Evolutionary conservation across 2,113 vertebrate species (phyloP).

Genomic region (Sapajus apella): DNA sequence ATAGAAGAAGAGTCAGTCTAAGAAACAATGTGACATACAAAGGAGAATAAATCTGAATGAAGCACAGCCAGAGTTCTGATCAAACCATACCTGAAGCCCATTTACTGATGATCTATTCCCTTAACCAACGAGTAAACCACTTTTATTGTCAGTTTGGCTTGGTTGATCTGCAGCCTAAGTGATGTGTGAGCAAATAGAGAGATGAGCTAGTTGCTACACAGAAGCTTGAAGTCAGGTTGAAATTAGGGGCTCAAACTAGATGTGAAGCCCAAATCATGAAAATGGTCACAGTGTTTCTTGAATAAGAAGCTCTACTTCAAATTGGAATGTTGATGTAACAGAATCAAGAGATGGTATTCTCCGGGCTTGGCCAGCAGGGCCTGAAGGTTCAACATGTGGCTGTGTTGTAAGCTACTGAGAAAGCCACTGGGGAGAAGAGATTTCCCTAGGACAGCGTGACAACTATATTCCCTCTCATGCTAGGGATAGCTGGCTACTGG

Average conservation of each 20-base stretch:
- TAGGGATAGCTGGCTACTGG: not conserved
- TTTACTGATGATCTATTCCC: not conserved
- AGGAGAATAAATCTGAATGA: not conserved
- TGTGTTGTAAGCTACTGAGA: not conserved
- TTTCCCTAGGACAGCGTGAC: not conserved
- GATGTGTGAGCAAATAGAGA: not conserved
- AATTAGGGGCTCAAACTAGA: not conserved
- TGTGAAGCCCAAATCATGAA: not conserved
- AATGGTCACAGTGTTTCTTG: not conserved
- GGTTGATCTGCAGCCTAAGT: not conserved
- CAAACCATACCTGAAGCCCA: not conserved
- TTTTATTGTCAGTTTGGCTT: conserved; percentile 31
- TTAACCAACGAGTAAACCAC: not conserved
- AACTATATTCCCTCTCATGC: not conserved
- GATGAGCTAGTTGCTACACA: not conserved
- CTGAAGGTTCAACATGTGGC: not conserved
- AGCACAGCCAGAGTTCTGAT: not conserved
- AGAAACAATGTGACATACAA: not conserved
- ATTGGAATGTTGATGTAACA: not conserved
- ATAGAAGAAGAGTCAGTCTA: not conserved
- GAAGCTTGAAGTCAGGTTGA: not conserved
- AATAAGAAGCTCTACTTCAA: not conserved
- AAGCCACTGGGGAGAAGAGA: not conserved
- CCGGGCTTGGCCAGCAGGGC: not conserved
- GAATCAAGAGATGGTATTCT: not conserved